Evolutionary conservation across 2,888 invertebrate species (phyloP).

Genomic region (Philereme vetulata): DNA sequence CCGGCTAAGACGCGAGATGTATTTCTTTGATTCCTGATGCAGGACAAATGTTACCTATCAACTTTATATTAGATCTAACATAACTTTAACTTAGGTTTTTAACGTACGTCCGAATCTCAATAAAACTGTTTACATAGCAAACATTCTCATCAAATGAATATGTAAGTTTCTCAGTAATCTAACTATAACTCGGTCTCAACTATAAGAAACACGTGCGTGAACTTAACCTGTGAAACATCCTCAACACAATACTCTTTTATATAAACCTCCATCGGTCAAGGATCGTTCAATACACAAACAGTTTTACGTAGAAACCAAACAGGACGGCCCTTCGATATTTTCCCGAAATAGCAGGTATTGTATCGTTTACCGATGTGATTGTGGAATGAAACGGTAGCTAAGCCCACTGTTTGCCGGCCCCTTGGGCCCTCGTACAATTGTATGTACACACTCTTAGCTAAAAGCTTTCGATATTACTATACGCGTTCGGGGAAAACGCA

Average conservation of each 20-base stretch:
- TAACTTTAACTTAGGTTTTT: too few species aligned
- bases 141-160: too few species aligned
- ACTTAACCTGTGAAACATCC: slow-evolving; percentile 24
- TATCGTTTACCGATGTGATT: slow-evolving; percentile 51
- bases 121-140: too few species aligned
- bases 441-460: slow-evolving; percentile 42
- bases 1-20: too few species aligned
- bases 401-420: slow-evolving; percentile 46
- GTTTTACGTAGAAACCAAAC: slow-evolving; percentile 47
- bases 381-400: slow-evolving; percentile 45
- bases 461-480: slow-evolving; percentile 43
- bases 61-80: too few species aligned
- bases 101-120: too few species aligned
- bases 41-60: too few species aligned
- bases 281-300: slow-evolving; percentile 41
- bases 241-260: slow-evolving; percentile 26
- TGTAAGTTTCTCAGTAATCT: too few species aligned
- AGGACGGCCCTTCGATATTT: slow-evolving; percentile 42
- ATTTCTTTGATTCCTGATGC: too few species aligned
- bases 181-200: too few species aligned
- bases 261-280: slow-evolving; percentile 39
- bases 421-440: slow-evolving; percentile 42
- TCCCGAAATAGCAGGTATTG: slow-evolving; percentile 40
- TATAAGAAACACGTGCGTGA: slow-evolving; percentile 14
- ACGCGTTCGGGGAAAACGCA: slow-evolving; percentile 39